phyloP scores from a whole-genome alignment of 2,113 vertebrate genomes.

The Engystomops pustulosus region DNA sequence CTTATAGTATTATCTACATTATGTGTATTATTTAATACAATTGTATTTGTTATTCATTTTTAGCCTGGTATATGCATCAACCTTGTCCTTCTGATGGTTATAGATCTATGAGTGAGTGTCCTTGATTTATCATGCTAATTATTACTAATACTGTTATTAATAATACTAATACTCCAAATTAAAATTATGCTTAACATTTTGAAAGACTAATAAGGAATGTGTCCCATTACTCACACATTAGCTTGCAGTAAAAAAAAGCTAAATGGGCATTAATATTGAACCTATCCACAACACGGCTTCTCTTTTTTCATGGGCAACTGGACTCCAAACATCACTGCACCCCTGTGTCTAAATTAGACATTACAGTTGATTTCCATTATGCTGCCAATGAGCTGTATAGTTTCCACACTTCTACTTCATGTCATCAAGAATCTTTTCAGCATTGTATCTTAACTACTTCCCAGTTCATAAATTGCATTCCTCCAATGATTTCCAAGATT shows the following conservation, averaged over 20 bases:
- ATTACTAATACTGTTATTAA: no score
- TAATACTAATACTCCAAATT: no score
- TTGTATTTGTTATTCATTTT: no score
- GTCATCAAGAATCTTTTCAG: slow-evolving; percentile 52
- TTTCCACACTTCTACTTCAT: slow-evolving; percentile 57
- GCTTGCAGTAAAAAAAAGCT: slow-evolving; percentile 29
- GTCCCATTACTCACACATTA: slow-evolving; percentile 17
- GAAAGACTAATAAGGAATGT: no score
- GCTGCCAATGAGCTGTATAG: slow-evolving; percentile 52
- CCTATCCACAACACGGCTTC: slow-evolving; percentile 42
- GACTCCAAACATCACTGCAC: slow-evolving; percentile 50
- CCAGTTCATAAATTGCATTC: slow-evolving; percentile 55
- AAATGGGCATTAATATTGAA: slow-evolving; percentile 45
- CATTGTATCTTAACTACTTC: slow-evolving; percentile 53
- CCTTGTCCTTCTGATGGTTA: no score
- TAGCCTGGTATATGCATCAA: no score
- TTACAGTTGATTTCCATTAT: slow-evolving; percentile 57
- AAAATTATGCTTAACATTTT: no score
- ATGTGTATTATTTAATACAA: no score
- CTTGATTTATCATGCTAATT: no score
- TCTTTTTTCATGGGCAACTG: slow-evolving; percentile 50
- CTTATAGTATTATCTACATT: no score
- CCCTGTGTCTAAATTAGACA: slow-evolving; percentile 56
- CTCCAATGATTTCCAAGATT: slow-evolving; percentile 57
- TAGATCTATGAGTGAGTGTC: no score